phyloP scores from a whole-genome alignment of 2,888 invertebrate species.

The Eulithis prunata region DNA sequence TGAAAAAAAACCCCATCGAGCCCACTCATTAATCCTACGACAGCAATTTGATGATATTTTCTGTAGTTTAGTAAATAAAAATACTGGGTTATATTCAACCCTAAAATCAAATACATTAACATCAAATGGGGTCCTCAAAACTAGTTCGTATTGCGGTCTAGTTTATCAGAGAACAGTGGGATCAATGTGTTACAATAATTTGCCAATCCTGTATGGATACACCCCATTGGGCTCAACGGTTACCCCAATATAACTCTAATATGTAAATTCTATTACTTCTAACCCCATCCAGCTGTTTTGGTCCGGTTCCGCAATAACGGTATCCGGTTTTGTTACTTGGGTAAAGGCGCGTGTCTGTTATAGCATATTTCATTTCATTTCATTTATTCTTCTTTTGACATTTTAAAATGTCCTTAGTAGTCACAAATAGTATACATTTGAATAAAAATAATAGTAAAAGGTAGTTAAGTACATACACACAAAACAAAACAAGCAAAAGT shows the following conservation, averaged over 20 bases:
- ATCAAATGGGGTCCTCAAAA: not conserved
- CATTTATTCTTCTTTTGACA: no score
- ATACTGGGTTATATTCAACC: no score
- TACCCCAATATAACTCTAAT: constrained; percentile 31
- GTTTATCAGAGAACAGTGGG: not conserved
- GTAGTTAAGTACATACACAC: no score
- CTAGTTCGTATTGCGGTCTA: not conserved
- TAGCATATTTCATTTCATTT: no score
- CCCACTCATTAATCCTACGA: no score
- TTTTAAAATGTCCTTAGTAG: no score
- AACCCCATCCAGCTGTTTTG: constrained; percentile 31
- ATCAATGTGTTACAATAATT: constrained; percentile 19
- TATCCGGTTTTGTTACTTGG: constrained; percentile 26
- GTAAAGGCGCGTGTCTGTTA: constrained; percentile 6
- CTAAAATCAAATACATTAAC: not conserved
- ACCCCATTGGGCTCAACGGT: constrained; percentile 23
- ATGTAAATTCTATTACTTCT: constrained; percentile 32
- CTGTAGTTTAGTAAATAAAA: no score
- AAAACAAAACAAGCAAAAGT: no score
- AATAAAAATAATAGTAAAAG: no score
- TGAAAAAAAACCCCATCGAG: no score
- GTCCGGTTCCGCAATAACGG: constrained; percentile 22
- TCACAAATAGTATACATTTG: no score
- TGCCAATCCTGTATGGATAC: constrained; percentile 15
- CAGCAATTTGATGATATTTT: no score